phyloP scores from a whole-genome alignment of 2,797 vertebrate genomes.

The Acridotheres tristis region DNA sequence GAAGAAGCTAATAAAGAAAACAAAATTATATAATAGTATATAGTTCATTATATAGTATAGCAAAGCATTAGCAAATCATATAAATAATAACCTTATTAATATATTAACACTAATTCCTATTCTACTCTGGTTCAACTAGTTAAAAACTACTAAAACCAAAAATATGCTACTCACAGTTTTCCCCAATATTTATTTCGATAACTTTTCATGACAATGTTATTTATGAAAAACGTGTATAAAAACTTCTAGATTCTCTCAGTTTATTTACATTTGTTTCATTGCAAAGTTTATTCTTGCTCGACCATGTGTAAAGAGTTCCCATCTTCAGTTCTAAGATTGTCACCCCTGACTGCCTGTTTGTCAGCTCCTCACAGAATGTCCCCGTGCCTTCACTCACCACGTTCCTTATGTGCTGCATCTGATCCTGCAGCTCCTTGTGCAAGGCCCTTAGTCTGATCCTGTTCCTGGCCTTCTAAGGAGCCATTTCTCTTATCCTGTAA shows the following conservation, averaged over 20 bases:
- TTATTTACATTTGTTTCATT: neutral
- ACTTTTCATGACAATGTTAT: neutral
- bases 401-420: neutral
- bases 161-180: neutral
- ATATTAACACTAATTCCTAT: neutral
- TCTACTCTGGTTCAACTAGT: neutral
- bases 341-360: neutral
- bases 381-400: rapidly evolving
- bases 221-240: neutral
- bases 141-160: neutral
- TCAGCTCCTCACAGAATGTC: neutral
- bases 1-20: neutral
- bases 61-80: neutral
- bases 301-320: neutral
- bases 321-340: neutral
- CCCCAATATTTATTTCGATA: neutral
- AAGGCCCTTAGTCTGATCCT: neutral
- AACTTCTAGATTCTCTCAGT: neutral
- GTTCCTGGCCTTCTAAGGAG: neutral
- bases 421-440: neutral
- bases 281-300: neutral
- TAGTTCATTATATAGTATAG: neutral
- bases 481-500: neutral
- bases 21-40: neutral
- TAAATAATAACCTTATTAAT: neutral